Base-by-base conservation (phyloP, 2,113 vertebrate species). In the Phoenicopterus ruber region DNA sequence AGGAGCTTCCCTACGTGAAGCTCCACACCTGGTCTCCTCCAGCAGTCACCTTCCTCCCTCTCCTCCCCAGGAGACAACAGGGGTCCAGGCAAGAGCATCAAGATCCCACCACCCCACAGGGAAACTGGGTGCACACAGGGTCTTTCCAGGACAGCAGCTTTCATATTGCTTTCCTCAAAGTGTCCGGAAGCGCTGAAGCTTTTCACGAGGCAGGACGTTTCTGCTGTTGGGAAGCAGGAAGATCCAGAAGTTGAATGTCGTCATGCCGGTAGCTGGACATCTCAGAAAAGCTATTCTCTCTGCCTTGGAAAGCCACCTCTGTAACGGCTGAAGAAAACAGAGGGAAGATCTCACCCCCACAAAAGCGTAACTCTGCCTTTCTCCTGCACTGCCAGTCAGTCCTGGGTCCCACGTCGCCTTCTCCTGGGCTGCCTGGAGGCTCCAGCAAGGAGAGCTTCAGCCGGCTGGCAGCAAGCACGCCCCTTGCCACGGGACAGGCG, bases 401-500 rank as follows among this genome's bases (percentile, higher is more conserved):
- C 65, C 52, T 50, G 31, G 10, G 34, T 32, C 58, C n/a, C 46
- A 25, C 57, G 22, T 47, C 47, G 34, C 50, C 38, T 72, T 10
- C 81, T 63, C 17, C 55, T 17, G 28, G 22, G 42, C 44, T 77
- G 79, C 36, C 20, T 8, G 6, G 42, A 73, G 36, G 32, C 34
- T 50, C 58, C 69, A 57, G 61, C 28, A 55, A 61, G 38, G 34
- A 50, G 11, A n/a, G 49, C 10, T 10, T 36, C n/a, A 49, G 65
- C 47, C 46, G 34, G 12, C 24, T 40, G 44, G 44, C 86, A 77
- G 40, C 19, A 62, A 92, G n/a, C 20, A 20, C 2, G 0, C 1
- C 20, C 46, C 29, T 38, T 22, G 67, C n/a, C 69, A 44, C 15
- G 14, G 55, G 50, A 61, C 0, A 73, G 31, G n/a, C 0, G 0